Base-by-base conservation (phyloP, 2,888 invertebrate species). In the Acrobasis repandana region DNA sequence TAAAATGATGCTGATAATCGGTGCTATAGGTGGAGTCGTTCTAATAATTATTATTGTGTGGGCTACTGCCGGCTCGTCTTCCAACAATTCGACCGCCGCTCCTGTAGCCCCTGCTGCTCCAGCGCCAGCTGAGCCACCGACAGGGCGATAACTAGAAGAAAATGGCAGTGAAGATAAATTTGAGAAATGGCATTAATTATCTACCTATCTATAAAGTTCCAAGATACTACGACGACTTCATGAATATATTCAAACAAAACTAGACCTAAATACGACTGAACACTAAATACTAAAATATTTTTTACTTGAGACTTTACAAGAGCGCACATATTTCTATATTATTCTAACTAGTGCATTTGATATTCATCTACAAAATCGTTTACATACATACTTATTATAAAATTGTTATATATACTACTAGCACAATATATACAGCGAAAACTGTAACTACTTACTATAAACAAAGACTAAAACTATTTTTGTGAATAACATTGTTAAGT, bases 1-100 rank as follows among this genome's bases (percentile, higher is more conserved):
- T 88, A 98, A 98, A 94, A 97, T 97, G 97, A 97, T 97, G 97
- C 95, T 97, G 82, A 97, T 97, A 72, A 96, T 97, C 93, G 97
- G 97, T 76, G 96, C 95, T 74, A 97, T 97, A 83, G 97, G 95
- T 70, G 94, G 95, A 72, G 94, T 97, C 71, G 90, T 97, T 83
- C 93, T 97, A 88, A 96, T 96, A 86, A 96, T 97, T 79, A 96
- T 97, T 80, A 95, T 97, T 86, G 95, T 97, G 67, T 93, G 88
- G 86, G 87, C 90, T 59, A 83, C 88, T 36, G 82, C 85, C 61
- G 86, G 88, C 16, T 74, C 77, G 2, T 68, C 74, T 38, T 60
- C 68, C 9, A 58, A 62, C 52, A 48, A 68, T 6, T 56, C 71
- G 3, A 47, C 67, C 4, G 54, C 71, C 4, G 48, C 77, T 34